phyloP scores from a whole-genome alignment of 23 tunicate species.

The Diplosoma virens region DNA sequence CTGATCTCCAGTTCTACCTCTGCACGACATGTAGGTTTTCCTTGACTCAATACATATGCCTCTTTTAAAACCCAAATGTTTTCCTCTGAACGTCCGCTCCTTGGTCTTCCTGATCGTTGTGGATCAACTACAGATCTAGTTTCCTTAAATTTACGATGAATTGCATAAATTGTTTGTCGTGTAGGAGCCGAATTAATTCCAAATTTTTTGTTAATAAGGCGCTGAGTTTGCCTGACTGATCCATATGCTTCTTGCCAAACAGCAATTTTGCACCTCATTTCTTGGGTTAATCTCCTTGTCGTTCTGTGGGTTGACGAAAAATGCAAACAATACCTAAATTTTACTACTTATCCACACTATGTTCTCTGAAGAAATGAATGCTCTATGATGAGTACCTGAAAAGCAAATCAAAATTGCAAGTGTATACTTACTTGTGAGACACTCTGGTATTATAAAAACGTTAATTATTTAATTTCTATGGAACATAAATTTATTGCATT shows the following conservation, averaged over 20 bases:
- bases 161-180: conserved; percentile 3
- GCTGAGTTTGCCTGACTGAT: conserved; percentile 17
- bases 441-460: no score
- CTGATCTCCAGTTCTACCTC: conserved; percentile 27
- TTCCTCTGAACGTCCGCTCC: conserved; percentile 9
- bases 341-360: no score
- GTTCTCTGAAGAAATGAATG: no score
- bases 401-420: no score
- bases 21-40: conserved; percentile 25
- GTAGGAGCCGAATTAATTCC: no score
- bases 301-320: no score
- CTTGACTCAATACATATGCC: conserved; percentile 26
- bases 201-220: conserved; percentile 6
- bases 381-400: no score
- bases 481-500: no score
- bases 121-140: conserved; percentile 9
- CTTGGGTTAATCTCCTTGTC: neutral
- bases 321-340: no score
- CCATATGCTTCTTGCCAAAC: neutral
- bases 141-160: conserved; percentile 7
- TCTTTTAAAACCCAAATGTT: conserved; percentile 14
- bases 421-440: no score
- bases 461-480: no score
- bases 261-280: neutral
- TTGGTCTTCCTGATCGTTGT: conserved; percentile 16